Base-by-base conservation (phyloP, 1,140 invertebrate genomes). In the Temnothorax nylanderi region DNA sequence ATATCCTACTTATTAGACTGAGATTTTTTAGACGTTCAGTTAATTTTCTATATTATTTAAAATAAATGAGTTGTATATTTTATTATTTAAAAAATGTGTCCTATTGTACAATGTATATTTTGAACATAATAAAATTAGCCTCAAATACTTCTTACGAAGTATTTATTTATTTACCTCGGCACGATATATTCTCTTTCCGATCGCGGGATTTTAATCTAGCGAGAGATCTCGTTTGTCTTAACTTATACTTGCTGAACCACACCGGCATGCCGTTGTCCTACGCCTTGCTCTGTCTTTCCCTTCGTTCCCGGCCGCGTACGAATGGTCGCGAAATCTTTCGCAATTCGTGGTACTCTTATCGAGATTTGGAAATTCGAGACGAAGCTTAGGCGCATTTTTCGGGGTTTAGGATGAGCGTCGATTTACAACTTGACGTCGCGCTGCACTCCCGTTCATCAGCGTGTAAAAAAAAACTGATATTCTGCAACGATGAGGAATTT, bases 301-400 rank as follows among this genome's bases (percentile, higher is more conserved):
- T 78, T n/a, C 37, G 8, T 78, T 18, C 7, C 26, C 3, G 16
- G 0, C 13, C 16, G 41, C 5, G 32, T 34, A 54, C 49, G 49
- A 71, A 71, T 58, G n/a, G 2, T 26, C 26, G 80, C 41, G 54
- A 60, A 81, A 84, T 75, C 41, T 75, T 49, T 84, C 44, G 32
- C 41, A 47, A 84, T 84, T 84, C 80, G 54, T 74, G 80, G 80
- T 84, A 84, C 32, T 47, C 80, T 84, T 84, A 84, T 84, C 69
- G 44, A 84, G 80, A 84, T 75, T 84, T 37, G 69, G 80, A 84
- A 84, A 84, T 84, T 84, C 26, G 80, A 84, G 80, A 72, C 80
- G 37, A 26, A 69, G 41, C 60, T 51, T 41, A 2, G 69, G 41
- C 69, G 32, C 54, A 60, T 62, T 60, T 84, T 84, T 62, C 54